These are phyloP conservation scores for Dissostichus mawsoni DNA, from an alignment of 2,113 vertebrate genomes.

Conservation along the genomic window DNA sequence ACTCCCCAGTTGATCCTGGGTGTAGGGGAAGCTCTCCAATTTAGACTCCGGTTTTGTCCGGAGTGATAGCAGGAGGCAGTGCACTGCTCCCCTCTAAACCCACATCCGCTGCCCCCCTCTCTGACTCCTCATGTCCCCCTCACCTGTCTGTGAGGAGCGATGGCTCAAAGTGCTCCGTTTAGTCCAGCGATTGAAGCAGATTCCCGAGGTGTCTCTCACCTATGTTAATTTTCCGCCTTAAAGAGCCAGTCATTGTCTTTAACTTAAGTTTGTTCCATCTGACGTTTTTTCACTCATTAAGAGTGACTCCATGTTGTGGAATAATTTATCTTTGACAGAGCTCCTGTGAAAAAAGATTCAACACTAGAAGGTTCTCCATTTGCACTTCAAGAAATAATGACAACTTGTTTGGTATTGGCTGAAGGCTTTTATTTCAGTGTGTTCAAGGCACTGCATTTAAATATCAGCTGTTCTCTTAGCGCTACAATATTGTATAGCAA, in stretches of 20 bases:
- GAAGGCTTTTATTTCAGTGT: conserved; percentile 21
- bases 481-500: conserved; percentile 36
- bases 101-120: conserved; percentile 45
- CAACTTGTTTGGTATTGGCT: conserved; percentile 16
- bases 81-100: conserved; percentile 41
- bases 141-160: conserved; percentile 57
- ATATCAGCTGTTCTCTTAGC: conserved; percentile 13
- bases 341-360: conserved; percentile 9
- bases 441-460: conserved; percentile 6
- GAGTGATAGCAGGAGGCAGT: conserved; percentile 55
- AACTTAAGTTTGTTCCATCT: not conserved
- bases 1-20: conserved; percentile 74
- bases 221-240: not conserved
- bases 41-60: conserved; percentile 57
- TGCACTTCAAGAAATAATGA: conserved; percentile 18
- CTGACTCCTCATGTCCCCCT: conserved; percentile 44
- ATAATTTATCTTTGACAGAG: not conserved
- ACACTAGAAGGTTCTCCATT: conserved; percentile 18
- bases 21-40: conserved; percentile 64
- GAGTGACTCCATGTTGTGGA: not conserved
- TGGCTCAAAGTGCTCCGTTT: not conserved
- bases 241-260: not conserved
- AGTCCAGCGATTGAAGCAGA: conserved; percentile 5
- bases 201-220: not conserved
- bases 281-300: not conserved